phyloP scores from a whole-genome alignment of 2,888 invertebrate genomes.

The Euplagia quadripunctaria region DNA sequence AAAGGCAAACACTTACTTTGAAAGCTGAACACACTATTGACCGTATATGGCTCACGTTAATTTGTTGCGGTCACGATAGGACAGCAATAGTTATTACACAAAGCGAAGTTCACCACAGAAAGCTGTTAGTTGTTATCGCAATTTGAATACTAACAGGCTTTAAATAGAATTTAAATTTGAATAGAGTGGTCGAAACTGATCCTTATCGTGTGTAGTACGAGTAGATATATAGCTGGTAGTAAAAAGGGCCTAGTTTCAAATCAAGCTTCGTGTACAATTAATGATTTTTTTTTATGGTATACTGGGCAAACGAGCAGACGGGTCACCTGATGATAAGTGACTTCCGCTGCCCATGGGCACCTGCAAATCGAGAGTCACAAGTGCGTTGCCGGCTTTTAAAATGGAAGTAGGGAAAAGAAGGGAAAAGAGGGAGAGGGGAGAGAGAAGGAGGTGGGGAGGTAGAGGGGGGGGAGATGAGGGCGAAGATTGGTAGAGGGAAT shows the following conservation, averaged over 20 bases:
- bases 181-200: not conserved
- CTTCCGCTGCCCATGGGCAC: too few species aligned
- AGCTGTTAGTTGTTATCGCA: not conserved
- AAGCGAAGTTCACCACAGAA: not conserved
- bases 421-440: too few species aligned
- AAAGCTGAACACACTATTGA: not conserved
- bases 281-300: too few species aligned
- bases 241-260: not conserved
- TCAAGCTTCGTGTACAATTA: not conserved
- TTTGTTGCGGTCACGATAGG: not conserved
- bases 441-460: too few species aligned
- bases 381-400: too few species aligned
- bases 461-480: too few species aligned
- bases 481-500: too few species aligned
- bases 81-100: conserved; percentile 1
- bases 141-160: not conserved
- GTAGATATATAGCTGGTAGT: not conserved
- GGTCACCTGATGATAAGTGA: too few species aligned
- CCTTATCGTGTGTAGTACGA: not conserved
- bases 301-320: too few species aligned
- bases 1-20: conserved; percentile 1
- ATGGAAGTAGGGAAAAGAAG: too few species aligned
- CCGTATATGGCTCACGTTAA: not conserved
- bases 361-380: too few species aligned
- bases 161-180: not conserved